Evolutionary conservation across 1,140 invertebrate species (phyloP).

Genomic region (Tetraneura akinire): DNA sequence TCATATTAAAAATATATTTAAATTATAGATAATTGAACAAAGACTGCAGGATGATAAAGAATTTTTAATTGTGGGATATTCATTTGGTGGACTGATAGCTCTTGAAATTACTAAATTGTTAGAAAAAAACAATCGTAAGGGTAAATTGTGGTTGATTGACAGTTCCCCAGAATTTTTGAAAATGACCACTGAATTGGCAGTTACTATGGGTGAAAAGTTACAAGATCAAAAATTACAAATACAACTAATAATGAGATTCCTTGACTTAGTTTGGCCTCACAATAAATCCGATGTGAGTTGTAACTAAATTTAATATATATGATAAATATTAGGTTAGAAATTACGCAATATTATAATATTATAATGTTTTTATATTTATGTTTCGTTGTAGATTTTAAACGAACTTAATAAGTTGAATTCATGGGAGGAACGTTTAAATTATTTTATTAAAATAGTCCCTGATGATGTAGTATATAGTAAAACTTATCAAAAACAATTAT

Average conservation of each 20-base stretch:
- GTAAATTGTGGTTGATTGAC: conserved; percentile 59
- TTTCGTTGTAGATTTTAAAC: conserved; percentile 57
- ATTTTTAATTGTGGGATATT: conserved; percentile 68
- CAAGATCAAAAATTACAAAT: conserved; percentile 53
- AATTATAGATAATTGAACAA: conserved; percentile 39
- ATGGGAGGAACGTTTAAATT: conserved; percentile 59
- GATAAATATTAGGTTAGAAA: too few relatives aligned
- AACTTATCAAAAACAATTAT: conserved; percentile 53
- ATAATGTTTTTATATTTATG: background rate
- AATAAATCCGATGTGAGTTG: conserved; percentile 52
- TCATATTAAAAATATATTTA: background rate
- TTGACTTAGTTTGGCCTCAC: conserved; percentile 54
- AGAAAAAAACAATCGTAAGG: conserved; percentile 63
- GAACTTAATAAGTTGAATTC: conserved; percentile 59
- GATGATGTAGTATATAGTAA: conserved; percentile 53
- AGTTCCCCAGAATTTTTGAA: conserved; percentile 59
- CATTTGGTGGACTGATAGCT: conserved; percentile 66
- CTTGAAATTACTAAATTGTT: conserved; percentile 63
- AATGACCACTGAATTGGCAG: conserved; percentile 49
- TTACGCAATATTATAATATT: background rate
- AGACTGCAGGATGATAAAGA: conserved; percentile 57
- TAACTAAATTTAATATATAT: background rate
- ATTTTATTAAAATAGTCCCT: conserved; percentile 54
- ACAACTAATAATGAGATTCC: conserved; percentile 53
- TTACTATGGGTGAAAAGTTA: conserved; percentile 40